Evolutionary conservation across 2,797 vertebrate species (phyloP), one percentile per base, ranked within the genome.

Genomic region (Scarus forsteni): DNA sequence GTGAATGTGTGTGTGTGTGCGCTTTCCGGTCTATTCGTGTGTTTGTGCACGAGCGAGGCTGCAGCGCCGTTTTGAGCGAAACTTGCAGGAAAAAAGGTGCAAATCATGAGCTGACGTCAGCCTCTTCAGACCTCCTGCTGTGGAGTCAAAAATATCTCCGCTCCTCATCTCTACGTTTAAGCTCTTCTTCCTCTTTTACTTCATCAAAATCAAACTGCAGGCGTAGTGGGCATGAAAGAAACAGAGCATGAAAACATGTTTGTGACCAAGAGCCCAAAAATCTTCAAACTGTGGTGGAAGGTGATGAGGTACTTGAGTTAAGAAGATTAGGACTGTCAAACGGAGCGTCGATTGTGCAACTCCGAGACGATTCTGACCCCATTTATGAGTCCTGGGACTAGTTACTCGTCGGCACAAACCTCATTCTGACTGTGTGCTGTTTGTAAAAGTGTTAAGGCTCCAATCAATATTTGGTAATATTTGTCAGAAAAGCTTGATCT

Each of bases 111-210:
- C 73, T 36, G 50, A 73, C 67, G 66, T 84, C 79, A 74, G 62
- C 59, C 14, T 49, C 77, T 60, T 74, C 59, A 69, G 50, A 74
- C 75, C 4, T 45, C 64, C 44, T 0, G 69, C 72, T 74, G 70
- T 57, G 64, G 80, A 86, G 80, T 82, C 69, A 63, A 59, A 85
- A 83, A 84, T 75, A 86, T 70, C 77, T 79, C 69, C 27, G 19
- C 27, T 53, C 50, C 49, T 53, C 67, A 45, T 60, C 60, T 35
- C 50, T 12, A 38, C 49, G 54, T 60, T 50, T 7, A 18, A 8
- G 45, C 58, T 34, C 11, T 27, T 27, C 46, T 19, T 7, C 8
- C 18, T 60, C 40, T 12, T 7, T 58, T 60, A 13, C 56, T 62
- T 69, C 15, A 45, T 73, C 58, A 61, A 39, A 62, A 44, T 15